Evolutionary conservation across 2,113 vertebrate genomes (phyloP).

Genomic region (Pteruthius melanotis): DNA sequence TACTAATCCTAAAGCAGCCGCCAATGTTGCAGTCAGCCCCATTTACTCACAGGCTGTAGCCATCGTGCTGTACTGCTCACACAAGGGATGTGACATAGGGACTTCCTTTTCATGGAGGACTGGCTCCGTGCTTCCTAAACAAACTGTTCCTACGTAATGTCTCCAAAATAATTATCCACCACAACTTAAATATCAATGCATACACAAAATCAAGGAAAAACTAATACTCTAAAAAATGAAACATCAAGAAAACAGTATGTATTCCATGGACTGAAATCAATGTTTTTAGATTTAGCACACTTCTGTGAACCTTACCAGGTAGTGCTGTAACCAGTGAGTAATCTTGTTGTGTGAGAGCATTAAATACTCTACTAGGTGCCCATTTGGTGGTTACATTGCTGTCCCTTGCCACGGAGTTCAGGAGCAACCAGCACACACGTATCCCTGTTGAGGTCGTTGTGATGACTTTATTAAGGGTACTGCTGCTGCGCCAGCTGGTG

Average conservation of each 20-base stretch:
- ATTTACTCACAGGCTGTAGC: not conserved
- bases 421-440: slow-evolving; percentile 72
- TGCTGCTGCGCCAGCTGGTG: slow-evolving; percentile 72
- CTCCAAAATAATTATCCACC: not conserved
- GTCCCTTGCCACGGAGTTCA: slow-evolving; percentile 75
- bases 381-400: not conserved
- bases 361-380: not conserved
- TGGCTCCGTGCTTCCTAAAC: not conserved
- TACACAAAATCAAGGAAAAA: not conserved
- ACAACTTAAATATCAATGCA: not conserved
- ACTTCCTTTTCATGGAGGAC: not conserved
- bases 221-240: not conserved
- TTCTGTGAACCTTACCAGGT: not conserved
- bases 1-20: not conserved
- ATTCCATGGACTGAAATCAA: not conserved
- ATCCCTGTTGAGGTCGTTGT: slow-evolving; percentile 74
- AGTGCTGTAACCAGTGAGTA: not conserved
- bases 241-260: not conserved
- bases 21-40: not conserved
- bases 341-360: not conserved
- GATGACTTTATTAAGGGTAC: slow-evolving; percentile 71
- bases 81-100: not conserved
- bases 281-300: not conserved
- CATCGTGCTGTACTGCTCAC: rapidly evolving
- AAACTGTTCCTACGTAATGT: not conserved